Percentiles rank a stretch among this genome's conserved stretches.
These are phyloP conservation scores for Operophtera brumata DNA, from an alignment of 2,888 invertebrate genomes.

Conservation along the genomic window DNA sequence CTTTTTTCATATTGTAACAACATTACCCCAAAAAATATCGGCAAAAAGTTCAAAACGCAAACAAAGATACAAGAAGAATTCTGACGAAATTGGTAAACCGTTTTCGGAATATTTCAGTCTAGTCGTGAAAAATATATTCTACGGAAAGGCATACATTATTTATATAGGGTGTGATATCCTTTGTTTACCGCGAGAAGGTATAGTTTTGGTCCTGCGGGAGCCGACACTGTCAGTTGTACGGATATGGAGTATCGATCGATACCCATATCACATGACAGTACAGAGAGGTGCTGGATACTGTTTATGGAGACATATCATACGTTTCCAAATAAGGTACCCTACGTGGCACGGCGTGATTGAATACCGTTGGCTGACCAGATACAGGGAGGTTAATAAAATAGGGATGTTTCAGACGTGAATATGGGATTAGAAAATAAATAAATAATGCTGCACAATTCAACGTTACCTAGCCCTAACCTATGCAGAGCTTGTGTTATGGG, in stretches of 20 bases:
- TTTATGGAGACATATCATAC: slow-evolving; percentile 4
- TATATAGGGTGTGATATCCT: slow-evolving; percentile 49
- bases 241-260: slow-evolving; percentile 27
- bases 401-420: background rate
- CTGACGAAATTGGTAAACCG: slow-evolving; percentile 31
- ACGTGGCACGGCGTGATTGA: background rate
- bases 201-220: slow-evolving; percentile 43
- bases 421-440: too few relatives aligned
- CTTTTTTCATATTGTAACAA: slow-evolving; percentile 26
- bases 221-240: slow-evolving; percentile 30
- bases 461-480: too few relatives aligned
- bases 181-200: slow-evolving; percentile 53
- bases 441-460: too few relatives aligned
- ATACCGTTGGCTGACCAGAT: background rate
- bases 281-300: background rate
- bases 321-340: background rate
- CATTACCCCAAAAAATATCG: slow-evolving; percentile 21
- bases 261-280: slow-evolving; percentile 18
- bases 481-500: too few relatives aligned
- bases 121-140: slow-evolving; percentile 41
- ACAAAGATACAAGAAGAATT: slow-evolving; percentile 19
- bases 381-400: background rate
- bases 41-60: slow-evolving; percentile 26
- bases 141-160: slow-evolving; percentile 45
- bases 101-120: slow-evolving; percentile 29